phyloP scores from a whole-genome alignment of 2,888 invertebrate genomes.

The Drosophila nr. medialis region DNA sequence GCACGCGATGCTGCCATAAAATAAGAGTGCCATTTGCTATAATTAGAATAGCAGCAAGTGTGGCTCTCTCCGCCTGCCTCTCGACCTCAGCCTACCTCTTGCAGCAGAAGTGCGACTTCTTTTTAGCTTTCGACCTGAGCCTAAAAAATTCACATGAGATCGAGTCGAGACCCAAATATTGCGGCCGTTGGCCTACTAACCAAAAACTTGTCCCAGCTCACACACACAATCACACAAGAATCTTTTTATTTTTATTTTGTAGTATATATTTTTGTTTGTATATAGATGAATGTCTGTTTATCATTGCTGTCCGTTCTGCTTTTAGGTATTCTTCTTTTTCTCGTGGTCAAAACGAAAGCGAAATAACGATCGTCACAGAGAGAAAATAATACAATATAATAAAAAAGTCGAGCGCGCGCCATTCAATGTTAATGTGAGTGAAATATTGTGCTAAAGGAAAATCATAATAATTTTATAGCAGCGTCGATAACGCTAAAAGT shows the following conservation, averaged over 20 bases:
- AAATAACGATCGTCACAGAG: constrained; percentile 22
- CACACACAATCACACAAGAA: constrained; percentile 15
- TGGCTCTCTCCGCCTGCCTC: background rate
- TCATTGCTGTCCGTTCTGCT: constrained; percentile 38
- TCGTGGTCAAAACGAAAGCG: constrained; percentile 69
- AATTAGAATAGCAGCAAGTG: constrained; percentile 26
- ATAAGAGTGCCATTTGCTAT: constrained; percentile 12
- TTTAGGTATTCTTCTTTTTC: constrained; percentile 57
- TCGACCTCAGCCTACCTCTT: background rate
- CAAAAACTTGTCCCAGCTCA: constrained; percentile 51
- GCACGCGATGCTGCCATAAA: constrained; percentile 44
- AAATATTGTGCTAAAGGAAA: constrained; percentile 24
- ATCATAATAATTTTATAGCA: constrained; percentile 9
- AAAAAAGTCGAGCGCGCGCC: constrained; percentile 7
- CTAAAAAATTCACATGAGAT: constrained; percentile 33
- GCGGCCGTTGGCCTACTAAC: constrained; percentile 66
- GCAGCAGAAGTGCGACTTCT: background rate
- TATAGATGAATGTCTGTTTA: constrained; percentile 51
- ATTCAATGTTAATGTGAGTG: constrained; percentile 34
- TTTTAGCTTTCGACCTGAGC: background rate
- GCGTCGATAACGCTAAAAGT: constrained; percentile 36
- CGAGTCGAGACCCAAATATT: constrained; percentile 24
- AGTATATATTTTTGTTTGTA: constrained; percentile 15
- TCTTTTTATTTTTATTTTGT: background rate
- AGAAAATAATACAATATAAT: constrained; percentile 1